Conservation (phyloP, 2,113 vertebrate genomes). For the Electrona antarctica region DNA sequence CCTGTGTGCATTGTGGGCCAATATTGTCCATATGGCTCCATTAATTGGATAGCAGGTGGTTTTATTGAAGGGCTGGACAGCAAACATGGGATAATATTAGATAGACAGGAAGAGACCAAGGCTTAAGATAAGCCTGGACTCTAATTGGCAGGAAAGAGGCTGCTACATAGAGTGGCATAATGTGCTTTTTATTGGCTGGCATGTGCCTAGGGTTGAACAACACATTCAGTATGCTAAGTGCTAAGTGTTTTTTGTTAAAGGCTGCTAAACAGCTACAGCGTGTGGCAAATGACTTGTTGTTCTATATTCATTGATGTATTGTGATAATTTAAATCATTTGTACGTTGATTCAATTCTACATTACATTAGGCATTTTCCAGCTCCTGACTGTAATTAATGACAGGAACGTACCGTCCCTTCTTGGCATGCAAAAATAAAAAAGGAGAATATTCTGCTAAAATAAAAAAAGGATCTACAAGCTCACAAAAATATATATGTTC, state of each 20-base stretch:
- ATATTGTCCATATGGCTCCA: constrained; percentile 61
- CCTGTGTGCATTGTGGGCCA: constrained; percentile 53
- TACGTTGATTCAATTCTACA: no score
- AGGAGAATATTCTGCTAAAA: not conserved
- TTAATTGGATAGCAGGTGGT: constrained; percentile 69
- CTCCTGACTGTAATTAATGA: not conserved
- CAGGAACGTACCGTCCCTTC: no score
- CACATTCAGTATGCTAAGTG: constrained; percentile 4
- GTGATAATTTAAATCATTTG: no score
- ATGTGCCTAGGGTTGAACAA: not conserved
- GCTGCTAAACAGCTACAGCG: not conserved
- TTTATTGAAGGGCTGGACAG: constrained; percentile 56
- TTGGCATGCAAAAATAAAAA: no score
- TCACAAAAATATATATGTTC: no score
- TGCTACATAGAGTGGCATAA: constrained; percentile 63
- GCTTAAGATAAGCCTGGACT: constrained; percentile 55
- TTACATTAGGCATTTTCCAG: no score
- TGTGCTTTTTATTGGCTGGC: constrained; percentile 67
- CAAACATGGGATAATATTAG: constrained; percentile 1
- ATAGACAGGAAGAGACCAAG: no score
- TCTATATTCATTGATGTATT: no score
- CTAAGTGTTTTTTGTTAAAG: not conserved
- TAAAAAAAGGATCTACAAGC: no score
- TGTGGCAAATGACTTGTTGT: not conserved
- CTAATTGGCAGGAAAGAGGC: constrained; percentile 70